A percentile compares a stretch with the other conserved stretches of the same genome.
phyloP scores from a whole-genome alignment of 2,888 invertebrate species.

The Anthoptus insignis region DNA sequence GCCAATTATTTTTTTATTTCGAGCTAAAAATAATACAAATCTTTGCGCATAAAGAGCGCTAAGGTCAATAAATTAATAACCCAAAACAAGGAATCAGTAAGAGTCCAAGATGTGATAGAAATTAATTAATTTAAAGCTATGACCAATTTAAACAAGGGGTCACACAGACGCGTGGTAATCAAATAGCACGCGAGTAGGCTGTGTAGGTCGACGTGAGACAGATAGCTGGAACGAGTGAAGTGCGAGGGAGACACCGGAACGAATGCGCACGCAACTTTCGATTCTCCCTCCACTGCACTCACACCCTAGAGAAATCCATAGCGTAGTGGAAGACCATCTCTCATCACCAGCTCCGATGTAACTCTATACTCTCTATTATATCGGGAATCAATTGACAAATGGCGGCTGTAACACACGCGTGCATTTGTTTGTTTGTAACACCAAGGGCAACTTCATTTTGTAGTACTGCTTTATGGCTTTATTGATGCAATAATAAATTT shows the following conservation, averaged over 20 bases:
- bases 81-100: slow-evolving; percentile 42
- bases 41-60: no score
- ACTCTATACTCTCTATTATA: slow-evolving; percentile 84
- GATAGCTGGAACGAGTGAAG: slow-evolving; percentile 51
- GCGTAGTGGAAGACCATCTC: slow-evolving; percentile 75
- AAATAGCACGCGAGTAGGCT: slow-evolving; percentile 80
- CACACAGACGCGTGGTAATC: slow-evolving; percentile 79
- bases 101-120: slow-evolving; percentile 72
- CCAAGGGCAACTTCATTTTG: slow-evolving; percentile 51
- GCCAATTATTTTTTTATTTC: no score
- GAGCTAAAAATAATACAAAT: no score
- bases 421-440: slow-evolving; percentile 44
- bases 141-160: slow-evolving; percentile 82
- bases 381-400: slow-evolving; percentile 86
- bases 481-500: not conserved
- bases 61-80: no score
- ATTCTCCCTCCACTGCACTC: slow-evolving; percentile 61
- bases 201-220: slow-evolving; percentile 61
- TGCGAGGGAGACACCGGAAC: slow-evolving; percentile 66
- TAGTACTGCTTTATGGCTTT: slow-evolving; percentile 11
- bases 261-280: slow-evolving; percentile 68
- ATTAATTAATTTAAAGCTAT: slow-evolving; percentile 84
- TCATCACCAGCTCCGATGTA: slow-evolving; percentile 79
- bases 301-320: slow-evolving; percentile 71
- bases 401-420: slow-evolving; percentile 57